Base-by-base conservation (phyloP, 2,888 invertebrate species). In the Hartigia nigra region DNA sequence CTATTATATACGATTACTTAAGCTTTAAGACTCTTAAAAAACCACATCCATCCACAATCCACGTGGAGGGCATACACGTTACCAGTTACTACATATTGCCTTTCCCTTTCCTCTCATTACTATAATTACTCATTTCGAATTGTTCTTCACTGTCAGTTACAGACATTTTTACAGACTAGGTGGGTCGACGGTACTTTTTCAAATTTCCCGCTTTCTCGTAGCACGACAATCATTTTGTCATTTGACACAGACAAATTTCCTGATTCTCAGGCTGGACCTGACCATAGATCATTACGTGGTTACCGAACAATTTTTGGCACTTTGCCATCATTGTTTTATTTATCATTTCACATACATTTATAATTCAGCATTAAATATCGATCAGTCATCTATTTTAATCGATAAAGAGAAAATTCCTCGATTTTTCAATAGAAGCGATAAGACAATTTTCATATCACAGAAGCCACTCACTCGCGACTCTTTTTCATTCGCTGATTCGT, bases 81-180 rank as follows among this genome's bases (percentile, higher is more conserved):
- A 74, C 34, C 76, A 77, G 78, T 83, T 82, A 84, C 83, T 82
- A 83, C 82, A 84, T 80, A 79, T 82, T 81, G 83, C 82, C 84
- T 84, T 84, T 82, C 83, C 86, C 84, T 84, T 84, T 82, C 83
- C 82, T 78, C 83, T 86, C 82, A 83, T 85, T 86, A 85, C 83
- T 79, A 81, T 84, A 86, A 87, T 86, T 84, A 84, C 81, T 84
- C 77, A 84, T 84, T 84, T 84, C 75, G 82, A 82, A 84, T 85
- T 85, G 81, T 86, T 83, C 81, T 78, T 76, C 80, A 76, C 78
- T 37, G 32, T 34, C 37, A 74, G 72, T 79, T 77, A 75, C 69
- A 77, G 70, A 79, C 77, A 79, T 79, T 77, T 36, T 12, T 75
- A 77, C 23, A 34, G 14, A 72, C 3, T 31, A 31, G 9, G 12